Conservation (phyloP, 2,888 invertebrate species). For the Nysson spinosus region DNA sequence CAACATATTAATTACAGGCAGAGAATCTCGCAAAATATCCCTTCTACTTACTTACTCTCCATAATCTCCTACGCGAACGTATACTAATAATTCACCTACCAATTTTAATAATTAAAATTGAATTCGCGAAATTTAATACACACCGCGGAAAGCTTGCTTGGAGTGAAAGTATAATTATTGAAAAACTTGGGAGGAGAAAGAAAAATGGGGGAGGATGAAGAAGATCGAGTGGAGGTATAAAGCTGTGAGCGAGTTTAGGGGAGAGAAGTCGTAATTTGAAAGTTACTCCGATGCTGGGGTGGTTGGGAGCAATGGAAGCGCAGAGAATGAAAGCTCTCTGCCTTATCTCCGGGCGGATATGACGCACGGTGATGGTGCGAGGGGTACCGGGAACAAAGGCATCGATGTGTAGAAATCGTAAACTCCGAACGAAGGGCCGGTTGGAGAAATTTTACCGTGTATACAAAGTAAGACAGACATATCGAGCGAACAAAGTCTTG, state of each 20-base stretch:
- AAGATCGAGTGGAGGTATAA: conserved; percentile 7
- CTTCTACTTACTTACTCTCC: too few relatives aligned
- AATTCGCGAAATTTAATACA: too few relatives aligned
- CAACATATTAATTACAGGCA: too few relatives aligned
- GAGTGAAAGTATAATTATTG: conserved; percentile 7
- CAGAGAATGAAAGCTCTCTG: conserved; percentile 28
- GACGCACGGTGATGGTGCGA: conserved; percentile 7
- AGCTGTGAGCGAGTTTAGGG: conserved; percentile 13
- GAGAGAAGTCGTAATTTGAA: conserved; percentile 15
- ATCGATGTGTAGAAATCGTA: conserved; percentile 42
- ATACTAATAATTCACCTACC: too few relatives aligned
- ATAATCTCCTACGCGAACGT: too few relatives aligned
- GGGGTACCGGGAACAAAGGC: conserved; percentile 23
- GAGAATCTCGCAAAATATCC: too few relatives aligned
- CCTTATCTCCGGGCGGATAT: conserved; percentile 47
- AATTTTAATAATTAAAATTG: too few relatives aligned
- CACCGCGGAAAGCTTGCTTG: too few relatives aligned
- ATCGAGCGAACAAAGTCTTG: conserved; percentile 28
- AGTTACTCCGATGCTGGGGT: neutral
- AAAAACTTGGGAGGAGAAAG: conserved; percentile 6
- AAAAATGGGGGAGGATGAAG: neutral
- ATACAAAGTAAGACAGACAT: conserved; percentile 32
- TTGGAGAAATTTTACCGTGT: conserved; percentile 50
- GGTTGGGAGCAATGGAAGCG: conserved; percentile 10
- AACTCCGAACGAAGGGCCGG: conserved; percentile 44